phyloP scores from a whole-genome alignment of 2,888 invertebrate genomes.

The Ennomos erosarius region DNA sequence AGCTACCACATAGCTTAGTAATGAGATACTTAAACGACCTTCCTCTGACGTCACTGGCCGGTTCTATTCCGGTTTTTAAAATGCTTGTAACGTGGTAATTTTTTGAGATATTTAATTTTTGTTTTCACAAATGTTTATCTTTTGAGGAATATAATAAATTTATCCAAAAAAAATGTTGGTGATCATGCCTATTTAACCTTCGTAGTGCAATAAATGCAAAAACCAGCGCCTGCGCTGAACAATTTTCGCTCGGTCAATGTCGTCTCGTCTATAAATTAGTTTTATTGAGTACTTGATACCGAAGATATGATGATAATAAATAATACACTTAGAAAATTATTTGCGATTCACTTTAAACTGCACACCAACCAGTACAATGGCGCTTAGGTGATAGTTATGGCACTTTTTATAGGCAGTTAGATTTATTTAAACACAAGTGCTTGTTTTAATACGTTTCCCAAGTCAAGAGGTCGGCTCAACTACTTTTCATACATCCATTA shows the following conservation, averaged over 20 bases:
- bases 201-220: too few relatives aligned
- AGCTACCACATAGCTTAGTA: too few relatives aligned
- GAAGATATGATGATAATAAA: constrained; percentile 2
- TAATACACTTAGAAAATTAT: constrained; percentile 41
- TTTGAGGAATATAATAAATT: too few relatives aligned
- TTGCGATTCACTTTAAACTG: constrained; percentile 56
- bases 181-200: too few relatives aligned
- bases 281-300: constrained; percentile 5
- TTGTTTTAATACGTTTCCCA: constrained; percentile 83
- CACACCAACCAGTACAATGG: constrained; percentile 69
- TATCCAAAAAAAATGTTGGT: too few relatives aligned
- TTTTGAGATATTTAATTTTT: too few relatives aligned
- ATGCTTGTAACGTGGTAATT: too few relatives aligned
- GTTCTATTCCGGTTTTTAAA: too few relatives aligned
- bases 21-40: too few relatives aligned
- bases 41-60: too few relatives aligned
- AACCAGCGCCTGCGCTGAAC: constrained; percentile 5
- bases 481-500: constrained; percentile 68
- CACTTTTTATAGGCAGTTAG: constrained; percentile 85
- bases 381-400: constrained; percentile 85
- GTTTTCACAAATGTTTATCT: too few relatives aligned
- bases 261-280: constrained; percentile 20
- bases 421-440: constrained; percentile 85
- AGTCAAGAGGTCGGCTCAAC: constrained; percentile 73
- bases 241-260: constrained; percentile 18